Evolutionary conservation across 2,113 vertebrate genomes (phyloP), one percentile per base, ranked within the genome.

Genomic region (Rhinopomastus cyanomelas): DNA sequence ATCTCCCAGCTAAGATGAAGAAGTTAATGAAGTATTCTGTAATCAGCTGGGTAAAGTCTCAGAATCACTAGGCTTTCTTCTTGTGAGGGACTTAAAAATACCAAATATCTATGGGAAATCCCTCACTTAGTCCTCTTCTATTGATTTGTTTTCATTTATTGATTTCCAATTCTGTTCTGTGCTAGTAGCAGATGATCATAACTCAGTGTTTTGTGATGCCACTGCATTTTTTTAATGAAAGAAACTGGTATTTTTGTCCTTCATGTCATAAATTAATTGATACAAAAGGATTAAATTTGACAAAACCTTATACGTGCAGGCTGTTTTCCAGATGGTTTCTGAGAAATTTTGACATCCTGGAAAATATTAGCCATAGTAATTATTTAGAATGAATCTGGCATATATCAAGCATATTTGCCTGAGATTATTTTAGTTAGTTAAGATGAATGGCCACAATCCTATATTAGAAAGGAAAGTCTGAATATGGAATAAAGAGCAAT

Each of bases 141-240:
- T 25, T 30, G 60, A 86, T 88, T 88, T 84, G 22, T 46, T 92
- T 83, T 62, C 17, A 27, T 87, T 13, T 16, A 76, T 72, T 85
- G 36, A 92, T 91, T 95, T 85, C 39, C 64, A 89, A 22, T 94
- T 91, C 59, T 61, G 6, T 57, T 79, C 20, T 82, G 81, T 85
- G 21, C 36, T 79, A 57, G 30, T 46, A 72, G 75, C 27, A 53
- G 32, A 36, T 66, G 36, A 89, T 34, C 51, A 59, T 48, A 88
- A 89, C 36, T 8, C 49, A 64, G 72, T 56, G 44, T 16, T 67
- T 56, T 56, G n/a, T 64, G 34, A 72, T 57, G 34, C 4, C 30
- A 32, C 27, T 37, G 20, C 10, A 6, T 20, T 34, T 93, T 78
- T 61, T 39, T 29, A 2, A 36, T 61, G 51, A 64, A 84, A 87